phyloP scores from a whole-genome alignment of 2,797 vertebrate species.

The Peromyscus aztecus region DNA sequence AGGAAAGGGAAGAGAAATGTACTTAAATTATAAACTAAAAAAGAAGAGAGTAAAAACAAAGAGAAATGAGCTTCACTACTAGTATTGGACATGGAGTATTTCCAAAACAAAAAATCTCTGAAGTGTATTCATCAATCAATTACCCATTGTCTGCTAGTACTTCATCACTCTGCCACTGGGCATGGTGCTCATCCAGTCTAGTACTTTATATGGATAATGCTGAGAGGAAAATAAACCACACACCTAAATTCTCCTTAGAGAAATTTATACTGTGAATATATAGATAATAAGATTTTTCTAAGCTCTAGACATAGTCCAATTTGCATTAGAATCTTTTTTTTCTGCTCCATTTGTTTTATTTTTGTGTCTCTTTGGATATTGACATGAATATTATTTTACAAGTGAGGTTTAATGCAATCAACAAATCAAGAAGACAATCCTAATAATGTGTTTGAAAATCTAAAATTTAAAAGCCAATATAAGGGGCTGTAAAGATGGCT shows the following conservation, averaged over 20 bases:
- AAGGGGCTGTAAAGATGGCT: neutral
- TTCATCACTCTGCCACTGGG: slow-evolving; percentile 43
- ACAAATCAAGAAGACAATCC: slow-evolving; percentile 68
- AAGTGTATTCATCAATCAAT: neutral
- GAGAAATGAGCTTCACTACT: neutral
- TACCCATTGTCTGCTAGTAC: neutral
- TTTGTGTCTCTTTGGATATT: slow-evolving; percentile 50
- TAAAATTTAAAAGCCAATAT: slow-evolving; percentile 38
- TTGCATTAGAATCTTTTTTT: neutral
- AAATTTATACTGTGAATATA: slow-evolving; percentile 53
- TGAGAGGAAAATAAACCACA: slow-evolving; percentile 42
- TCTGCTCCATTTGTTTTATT: neutral
- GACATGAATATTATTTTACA: slow-evolving; percentile 59
- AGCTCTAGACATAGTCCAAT: neutral
- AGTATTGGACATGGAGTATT: neutral
- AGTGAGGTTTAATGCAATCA: slow-evolving; percentile 55
- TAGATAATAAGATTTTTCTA: slow-evolving; percentile 55
- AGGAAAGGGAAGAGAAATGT: neutral
- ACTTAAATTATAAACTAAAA: neutral
- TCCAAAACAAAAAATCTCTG: neutral
- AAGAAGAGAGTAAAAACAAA: slow-evolving; percentile 5
- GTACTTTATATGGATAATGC: slow-evolving; percentile 35
- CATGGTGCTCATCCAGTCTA: slow-evolving; percentile 50
- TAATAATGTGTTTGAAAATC: slow-evolving; percentile 39
- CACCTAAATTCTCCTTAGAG: slow-evolving; percentile 33